Percentiles rank a stretch among this genome's conserved stretches.
Conservation (phyloP, 2,888 invertebrate species). For the Amblyjoppa fuscipennis region DNA sequence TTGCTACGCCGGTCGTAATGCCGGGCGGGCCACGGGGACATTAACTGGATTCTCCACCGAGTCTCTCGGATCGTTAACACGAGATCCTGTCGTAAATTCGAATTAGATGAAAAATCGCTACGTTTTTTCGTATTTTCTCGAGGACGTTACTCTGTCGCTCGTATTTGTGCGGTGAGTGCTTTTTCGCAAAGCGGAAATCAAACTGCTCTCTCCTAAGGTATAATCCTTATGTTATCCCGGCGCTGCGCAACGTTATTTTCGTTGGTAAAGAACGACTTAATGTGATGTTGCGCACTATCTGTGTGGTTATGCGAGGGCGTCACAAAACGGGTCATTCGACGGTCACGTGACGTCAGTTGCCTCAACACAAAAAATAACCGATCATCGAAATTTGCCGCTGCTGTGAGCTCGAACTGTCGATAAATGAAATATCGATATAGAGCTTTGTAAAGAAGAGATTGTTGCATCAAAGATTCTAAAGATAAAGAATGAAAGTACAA, state of each 20-base stretch:
- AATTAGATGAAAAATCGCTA: neutral
- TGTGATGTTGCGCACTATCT: neutral
- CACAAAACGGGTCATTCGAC: too few species aligned
- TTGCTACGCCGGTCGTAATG: neutral
- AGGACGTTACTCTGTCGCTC: neutral
- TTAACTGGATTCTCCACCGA: slow-evolving; percentile 14
- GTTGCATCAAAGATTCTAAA: too few species aligned
- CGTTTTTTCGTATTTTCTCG: neutral
- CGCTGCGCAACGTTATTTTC: neutral
- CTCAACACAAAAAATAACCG: too few species aligned
- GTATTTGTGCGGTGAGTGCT: neutral
- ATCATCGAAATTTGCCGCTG: too few species aligned
- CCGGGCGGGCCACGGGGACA: neutral
- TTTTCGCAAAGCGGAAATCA: neutral
- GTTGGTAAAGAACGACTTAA: neutral
- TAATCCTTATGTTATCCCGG: too few species aligned
- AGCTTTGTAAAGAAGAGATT: too few species aligned
- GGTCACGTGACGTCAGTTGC: too few species aligned
- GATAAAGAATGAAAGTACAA: too few species aligned
- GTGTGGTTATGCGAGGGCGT: neutral
- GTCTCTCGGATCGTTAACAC: slow-evolving; percentile 42
- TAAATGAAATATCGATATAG: too few species aligned
- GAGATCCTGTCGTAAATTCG: slow-evolving; percentile 32
- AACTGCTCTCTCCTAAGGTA: neutral
- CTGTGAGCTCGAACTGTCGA: too few species aligned